A percentile compares a stretch with the other conserved stretches of the same genome.
phyloP scores from a whole-genome alignment of 2,797 vertebrate genomes.

The Gallinago stenura region DNA sequence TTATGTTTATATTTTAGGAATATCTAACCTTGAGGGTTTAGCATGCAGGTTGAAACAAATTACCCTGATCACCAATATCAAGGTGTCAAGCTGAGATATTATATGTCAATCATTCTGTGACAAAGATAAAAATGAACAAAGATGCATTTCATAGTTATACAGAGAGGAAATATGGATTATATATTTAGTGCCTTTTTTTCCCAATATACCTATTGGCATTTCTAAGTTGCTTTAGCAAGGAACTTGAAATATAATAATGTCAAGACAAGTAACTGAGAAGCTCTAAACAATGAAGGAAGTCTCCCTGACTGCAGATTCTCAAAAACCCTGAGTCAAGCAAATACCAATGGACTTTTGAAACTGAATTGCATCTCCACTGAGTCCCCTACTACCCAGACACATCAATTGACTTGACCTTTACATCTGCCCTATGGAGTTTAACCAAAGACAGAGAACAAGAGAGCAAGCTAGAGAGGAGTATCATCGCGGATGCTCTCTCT shows the following conservation, averaged over 20 bases:
- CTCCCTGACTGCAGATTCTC: conserved; percentile 23
- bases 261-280: conserved; percentile 40
- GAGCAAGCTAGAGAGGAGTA: neutral
- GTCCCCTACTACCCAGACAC: conserved; percentile 3
- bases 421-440: conserved; percentile 15
- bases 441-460: neutral
- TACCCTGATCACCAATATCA: conserved; percentile 66
- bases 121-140: conserved; percentile 56
- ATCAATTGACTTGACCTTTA: conserved; percentile 46
- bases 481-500: neutral
- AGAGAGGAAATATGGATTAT: conserved; percentile 40
- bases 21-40: conserved; percentile 57
- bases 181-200: neutral
- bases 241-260: conserved; percentile 28
- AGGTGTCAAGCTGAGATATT: conserved; percentile 63
- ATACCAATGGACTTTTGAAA: conserved; percentile 13
- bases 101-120: conserved; percentile 53
- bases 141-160: conserved; percentile 32
- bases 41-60: conserved; percentile 48
- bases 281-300: conserved; percentile 10
- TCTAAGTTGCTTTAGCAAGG: conserved; percentile 34
- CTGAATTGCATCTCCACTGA: conserved; percentile 26
- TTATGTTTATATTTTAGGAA: conserved; percentile 47
- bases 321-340: conserved; percentile 17
- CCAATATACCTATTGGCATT: conserved; percentile 8